These are phyloP conservation scores for Varanus salvator DNA, from an alignment of 2,113 vertebrate genomes.

Conservation along the genomic window DNA sequence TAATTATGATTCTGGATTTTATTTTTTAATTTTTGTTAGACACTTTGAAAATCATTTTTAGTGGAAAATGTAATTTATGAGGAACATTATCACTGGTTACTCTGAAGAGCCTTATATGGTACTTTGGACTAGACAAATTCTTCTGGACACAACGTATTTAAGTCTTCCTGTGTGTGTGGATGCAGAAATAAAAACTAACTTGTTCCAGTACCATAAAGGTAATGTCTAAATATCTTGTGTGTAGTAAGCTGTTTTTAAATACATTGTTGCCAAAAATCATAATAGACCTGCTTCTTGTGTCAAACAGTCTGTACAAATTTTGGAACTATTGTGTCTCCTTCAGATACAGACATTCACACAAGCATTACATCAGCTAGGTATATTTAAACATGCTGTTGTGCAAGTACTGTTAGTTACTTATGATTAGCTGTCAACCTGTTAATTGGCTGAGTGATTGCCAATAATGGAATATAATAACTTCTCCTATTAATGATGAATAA, in stretches of 20 bases:
- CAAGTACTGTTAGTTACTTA: not conserved
- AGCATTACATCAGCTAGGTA: not conserved
- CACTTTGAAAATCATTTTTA: no score
- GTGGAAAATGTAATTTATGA: no score
- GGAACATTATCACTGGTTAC: no score
- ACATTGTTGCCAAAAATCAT: not conserved
- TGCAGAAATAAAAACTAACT: not conserved
- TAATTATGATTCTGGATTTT: no score
- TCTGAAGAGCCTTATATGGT: no score
- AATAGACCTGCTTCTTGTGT: not conserved
- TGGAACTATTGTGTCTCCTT: not conserved
- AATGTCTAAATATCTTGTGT: not conserved
- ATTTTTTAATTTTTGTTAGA: no score
- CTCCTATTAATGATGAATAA: not conserved
- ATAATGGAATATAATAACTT: conserved; percentile 16
- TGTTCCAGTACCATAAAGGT: not conserved
- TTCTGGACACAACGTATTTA: not conserved
- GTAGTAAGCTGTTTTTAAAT: not conserved
- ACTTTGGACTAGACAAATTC: not conserved
- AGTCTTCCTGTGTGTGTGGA: no score
- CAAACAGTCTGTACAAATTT: not conserved
- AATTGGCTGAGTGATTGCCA: conserved; percentile 9
- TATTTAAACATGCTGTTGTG: not conserved
- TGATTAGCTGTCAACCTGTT: conserved; percentile 2
- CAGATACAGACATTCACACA: not conserved